Percentiles rank a stretch among this genome's conserved stretches.
Conservation (phyloP, 1,140 invertebrate genomes). For the Lutraria rhynchaena region DNA sequence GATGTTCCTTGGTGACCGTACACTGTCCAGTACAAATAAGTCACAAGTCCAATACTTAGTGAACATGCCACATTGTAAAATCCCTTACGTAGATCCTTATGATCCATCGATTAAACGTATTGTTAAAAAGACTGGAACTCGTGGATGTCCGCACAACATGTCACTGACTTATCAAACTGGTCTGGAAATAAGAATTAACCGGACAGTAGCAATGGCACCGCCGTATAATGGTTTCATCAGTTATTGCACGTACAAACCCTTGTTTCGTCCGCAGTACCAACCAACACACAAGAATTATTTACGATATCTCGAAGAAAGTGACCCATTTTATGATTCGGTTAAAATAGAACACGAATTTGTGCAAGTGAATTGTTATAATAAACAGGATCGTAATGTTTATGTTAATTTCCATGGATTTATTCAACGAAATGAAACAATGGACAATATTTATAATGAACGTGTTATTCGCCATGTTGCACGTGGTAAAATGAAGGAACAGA, state of each 20-base stretch:
- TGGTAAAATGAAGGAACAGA: constrained; percentile 63
- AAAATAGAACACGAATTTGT: constrained; percentile 74
- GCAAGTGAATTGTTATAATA: constrained; percentile 73
- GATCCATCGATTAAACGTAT: constrained; percentile 40
- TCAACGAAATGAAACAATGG: constrained; percentile 73
- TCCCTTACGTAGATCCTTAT: constrained; percentile 51
- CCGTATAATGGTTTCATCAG: constrained; percentile 72
- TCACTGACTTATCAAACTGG: constrained; percentile 78
- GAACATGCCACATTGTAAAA: constrained; percentile 51
- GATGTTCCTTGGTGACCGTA: background rate
- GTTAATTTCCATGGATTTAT: constrained; percentile 82
- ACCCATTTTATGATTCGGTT: constrained; percentile 56
- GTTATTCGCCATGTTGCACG: constrained; percentile 75
- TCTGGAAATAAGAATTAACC: constrained; percentile 71
- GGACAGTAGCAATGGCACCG: constrained; percentile 57
- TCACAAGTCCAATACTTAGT: constrained; percentile 2
- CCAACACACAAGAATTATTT: constrained; percentile 59
- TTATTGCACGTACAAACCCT: constrained; percentile 72
- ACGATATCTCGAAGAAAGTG: constrained; percentile 50
- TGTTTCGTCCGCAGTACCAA: constrained; percentile 67
- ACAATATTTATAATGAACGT: constrained; percentile 23
- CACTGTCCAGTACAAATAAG: background rate
- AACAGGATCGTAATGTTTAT: constrained; percentile 74
- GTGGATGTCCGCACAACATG: constrained; percentile 82
- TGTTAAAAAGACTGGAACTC: constrained; percentile 34